Conservation (phyloP, 2,113 vertebrate genomes). For the Stegastes partitus region DNA sequence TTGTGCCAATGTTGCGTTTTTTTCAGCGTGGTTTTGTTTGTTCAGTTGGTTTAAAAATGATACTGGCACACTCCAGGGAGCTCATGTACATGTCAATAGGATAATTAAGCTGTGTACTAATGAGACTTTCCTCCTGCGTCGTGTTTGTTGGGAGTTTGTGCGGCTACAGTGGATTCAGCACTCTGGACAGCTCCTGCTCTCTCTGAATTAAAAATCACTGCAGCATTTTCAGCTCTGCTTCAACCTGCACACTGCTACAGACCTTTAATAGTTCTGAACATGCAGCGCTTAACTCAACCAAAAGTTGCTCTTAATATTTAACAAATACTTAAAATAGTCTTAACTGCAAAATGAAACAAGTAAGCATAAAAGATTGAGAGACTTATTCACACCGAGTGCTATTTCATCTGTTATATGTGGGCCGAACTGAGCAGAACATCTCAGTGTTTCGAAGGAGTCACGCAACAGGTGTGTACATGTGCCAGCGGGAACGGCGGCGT, state of each 20-base stretch:
- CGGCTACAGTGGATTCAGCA: conserved; percentile 53
- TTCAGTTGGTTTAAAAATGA: neutral
- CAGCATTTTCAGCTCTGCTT: conserved; percentile 26
- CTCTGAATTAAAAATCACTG: conserved; percentile 37
- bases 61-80: neutral
- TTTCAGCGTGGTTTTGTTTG: neutral
- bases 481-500: neutral
- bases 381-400: neutral
- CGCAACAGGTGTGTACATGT: conserved; percentile 60
- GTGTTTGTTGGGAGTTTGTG: neutral
- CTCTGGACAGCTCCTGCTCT: conserved; percentile 50
- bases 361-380: neutral
- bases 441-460: neutral
- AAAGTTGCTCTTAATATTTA: too few species aligned
- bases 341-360: neutral
- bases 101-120: neutral
- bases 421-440: neutral
- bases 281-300: neutral
- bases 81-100: neutral
- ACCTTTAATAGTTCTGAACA: neutral
- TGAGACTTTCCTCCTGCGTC: neutral
- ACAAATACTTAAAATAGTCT: too few species aligned
- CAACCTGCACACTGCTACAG: neutral
- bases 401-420: neutral
- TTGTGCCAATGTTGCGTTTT: neutral